phyloP scores from a whole-genome alignment of 2,888 invertebrate genomes.

The Campopleginae sp. region DNA sequence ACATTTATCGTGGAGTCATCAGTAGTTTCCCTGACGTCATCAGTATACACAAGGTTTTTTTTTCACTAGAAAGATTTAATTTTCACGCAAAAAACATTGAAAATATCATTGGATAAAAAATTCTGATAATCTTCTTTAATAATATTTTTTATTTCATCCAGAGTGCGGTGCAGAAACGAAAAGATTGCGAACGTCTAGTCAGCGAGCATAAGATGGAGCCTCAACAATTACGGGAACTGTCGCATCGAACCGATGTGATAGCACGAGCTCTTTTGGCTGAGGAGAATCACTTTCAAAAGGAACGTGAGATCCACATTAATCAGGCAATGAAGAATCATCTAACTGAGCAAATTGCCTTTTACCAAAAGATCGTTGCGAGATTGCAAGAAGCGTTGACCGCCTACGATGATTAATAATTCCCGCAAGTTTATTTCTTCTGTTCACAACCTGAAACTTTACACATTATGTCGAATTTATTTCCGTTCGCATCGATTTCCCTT shows the following conservation, averaged over 20 bases:
- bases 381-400: slow-evolving; percentile 87
- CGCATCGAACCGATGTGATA: slow-evolving; percentile 94
- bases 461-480: slow-evolving; percentile 19
- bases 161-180: slow-evolving; percentile 93
- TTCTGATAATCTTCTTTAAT: background rate
- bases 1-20: slow-evolving; percentile 97
- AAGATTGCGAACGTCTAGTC: slow-evolving; percentile 93
- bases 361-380: slow-evolving; percentile 92
- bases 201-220: slow-evolving; percentile 94
- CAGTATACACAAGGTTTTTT: slow-evolving; percentile 91
- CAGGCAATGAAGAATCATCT: slow-evolving; percentile 94
- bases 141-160: slow-evolving; percentile 72
- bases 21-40: slow-evolving; percentile 96
- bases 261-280: slow-evolving; percentile 97
- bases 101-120: background rate
- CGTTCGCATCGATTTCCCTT: slow-evolving; percentile 4
- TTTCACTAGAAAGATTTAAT: background rate
- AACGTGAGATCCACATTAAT: slow-evolving; percentile 94
- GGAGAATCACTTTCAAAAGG: slow-evolving; percentile 95
- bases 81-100: background rate
- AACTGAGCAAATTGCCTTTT: slow-evolving; percentile 95
- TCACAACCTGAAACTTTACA: background rate
- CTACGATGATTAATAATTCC: slow-evolving; percentile 80
- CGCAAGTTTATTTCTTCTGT: background rate
- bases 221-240: slow-evolving; percentile 91